Conservation (phyloP, 2,888 invertebrate genomes). For the Torymus aiolomorphi region DNA sequence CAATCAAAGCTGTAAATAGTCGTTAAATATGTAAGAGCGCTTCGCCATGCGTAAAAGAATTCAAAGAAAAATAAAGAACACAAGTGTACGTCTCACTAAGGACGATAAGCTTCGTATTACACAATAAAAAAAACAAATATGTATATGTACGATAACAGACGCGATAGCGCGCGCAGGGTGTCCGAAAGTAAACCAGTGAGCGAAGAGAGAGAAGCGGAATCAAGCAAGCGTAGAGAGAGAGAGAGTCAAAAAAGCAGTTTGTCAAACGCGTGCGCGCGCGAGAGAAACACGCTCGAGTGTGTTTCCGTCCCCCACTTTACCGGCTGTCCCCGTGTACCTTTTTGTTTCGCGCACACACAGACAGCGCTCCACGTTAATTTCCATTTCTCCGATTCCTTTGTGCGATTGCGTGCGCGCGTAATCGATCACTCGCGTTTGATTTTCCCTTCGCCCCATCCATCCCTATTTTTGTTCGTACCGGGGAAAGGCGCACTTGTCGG, state of each 20-base stretch:
- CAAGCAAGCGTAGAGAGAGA: not conserved
- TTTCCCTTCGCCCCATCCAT: not conserved
- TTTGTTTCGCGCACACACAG: not conserved
- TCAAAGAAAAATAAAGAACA: not conserved
- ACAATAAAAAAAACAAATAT: conserved; percentile 29
- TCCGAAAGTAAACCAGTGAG: conserved; percentile 34
- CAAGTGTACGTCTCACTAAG: conserved; percentile 32
- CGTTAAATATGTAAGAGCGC: conserved; percentile 56
- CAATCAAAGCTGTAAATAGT: conserved; percentile 65
- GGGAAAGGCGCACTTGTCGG: not conserved
- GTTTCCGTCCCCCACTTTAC: conserved; percentile 8
- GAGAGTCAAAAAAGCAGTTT: not conserved
- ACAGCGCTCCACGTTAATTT: conserved; percentile 9
- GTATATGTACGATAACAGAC: conserved; percentile 48
- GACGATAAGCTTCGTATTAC: conserved; percentile 49
- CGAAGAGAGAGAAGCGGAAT: not conserved
- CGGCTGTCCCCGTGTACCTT: not conserved
- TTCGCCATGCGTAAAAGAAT: conserved; percentile 57
- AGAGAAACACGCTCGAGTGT: not conserved
- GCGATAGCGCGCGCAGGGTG: conserved; percentile 40
- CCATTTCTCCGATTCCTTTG: conserved; percentile 11
- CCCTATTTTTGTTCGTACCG: not conserved
- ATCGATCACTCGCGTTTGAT: conserved; percentile 36
- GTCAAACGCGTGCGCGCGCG: not conserved
- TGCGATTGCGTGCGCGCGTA: conserved; percentile 7